Evolutionary conservation across 1,140 invertebrate genomes (phyloP).

Genomic region (Chionoecetes opilio): DNA sequence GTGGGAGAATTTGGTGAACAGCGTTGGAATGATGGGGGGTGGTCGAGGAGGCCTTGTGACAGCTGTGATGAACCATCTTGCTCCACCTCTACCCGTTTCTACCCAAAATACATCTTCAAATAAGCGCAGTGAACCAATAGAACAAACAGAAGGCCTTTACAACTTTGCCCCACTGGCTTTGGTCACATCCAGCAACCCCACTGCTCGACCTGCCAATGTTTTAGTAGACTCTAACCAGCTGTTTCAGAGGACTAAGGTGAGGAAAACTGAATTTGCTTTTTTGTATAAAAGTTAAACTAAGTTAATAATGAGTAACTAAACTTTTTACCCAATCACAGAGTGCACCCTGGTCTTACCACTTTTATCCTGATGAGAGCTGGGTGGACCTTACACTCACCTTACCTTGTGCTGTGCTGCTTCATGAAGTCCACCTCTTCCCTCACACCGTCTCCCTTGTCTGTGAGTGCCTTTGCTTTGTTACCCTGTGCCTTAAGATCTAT

Average conservation of each 20-base stretch:
- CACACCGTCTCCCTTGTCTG: constrained; percentile 86
- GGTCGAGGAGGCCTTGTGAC: constrained; percentile 85
- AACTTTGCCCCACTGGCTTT: constrained; percentile 95
- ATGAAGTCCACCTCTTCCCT: constrained; percentile 94
- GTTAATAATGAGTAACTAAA: not conserved
- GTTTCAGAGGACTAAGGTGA: constrained; percentile 80
- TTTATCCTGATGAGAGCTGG: constrained; percentile 94
- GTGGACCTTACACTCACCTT: constrained; percentile 93
- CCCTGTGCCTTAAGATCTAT: not conserved
- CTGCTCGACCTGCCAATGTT: constrained; percentile 93
- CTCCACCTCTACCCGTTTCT: constrained; percentile 82
- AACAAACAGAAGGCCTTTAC: constrained; percentile 87
- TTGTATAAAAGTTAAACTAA: not conserved
- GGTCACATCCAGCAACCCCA: constrained; percentile 92
- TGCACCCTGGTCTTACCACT: constrained; percentile 96
- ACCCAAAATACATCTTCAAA: constrained; percentile 83
- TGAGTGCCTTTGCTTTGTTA: constrained; percentile 51
- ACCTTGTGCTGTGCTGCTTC: constrained; percentile 94
- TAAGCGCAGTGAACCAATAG: constrained; percentile 77
- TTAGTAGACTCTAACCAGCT: constrained; percentile 87
- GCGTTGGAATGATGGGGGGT: constrained; percentile 84
- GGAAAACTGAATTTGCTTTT: not conserved
- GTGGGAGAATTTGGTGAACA: constrained; percentile 84
- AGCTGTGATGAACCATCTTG: constrained; percentile 85
- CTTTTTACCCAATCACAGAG: constrained; percentile 85